Evolutionary conservation across 2,888 invertebrate genomes (phyloP).

Genomic region (Yponomeuta plumbellus): DNA sequence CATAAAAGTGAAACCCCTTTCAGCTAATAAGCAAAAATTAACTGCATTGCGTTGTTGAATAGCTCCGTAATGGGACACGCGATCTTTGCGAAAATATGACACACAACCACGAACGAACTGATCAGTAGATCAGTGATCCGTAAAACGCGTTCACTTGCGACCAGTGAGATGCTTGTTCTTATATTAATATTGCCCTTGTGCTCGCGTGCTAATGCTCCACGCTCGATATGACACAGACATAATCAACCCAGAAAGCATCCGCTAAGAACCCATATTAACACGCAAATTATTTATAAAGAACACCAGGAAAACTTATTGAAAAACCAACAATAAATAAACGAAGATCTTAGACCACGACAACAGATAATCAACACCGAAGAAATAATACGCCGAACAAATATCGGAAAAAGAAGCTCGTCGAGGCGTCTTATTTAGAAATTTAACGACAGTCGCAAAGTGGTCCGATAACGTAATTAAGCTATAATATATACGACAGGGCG

Average conservation of each 20-base stretch:
- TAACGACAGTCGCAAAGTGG: slow-evolving; percentile 26
- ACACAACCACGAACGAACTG: background rate
- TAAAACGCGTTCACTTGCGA: slow-evolving; percentile 2
- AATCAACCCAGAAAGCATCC: slow-evolving; percentile 11
- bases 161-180: slow-evolving; percentile 1
- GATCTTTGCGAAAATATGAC: background rate
- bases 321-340: background rate
- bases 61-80: background rate
- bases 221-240: slow-evolving; percentile 16
- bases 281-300: background rate
- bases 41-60: background rate
- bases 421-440: slow-evolving; percentile 15
- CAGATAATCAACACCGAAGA: slow-evolving; percentile 3
- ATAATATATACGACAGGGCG: slow-evolving; percentile 36
- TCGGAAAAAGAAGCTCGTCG: slow-evolving; percentile 2
- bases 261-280: background rate
- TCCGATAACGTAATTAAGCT: slow-evolving; percentile 45
- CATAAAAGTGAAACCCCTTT: slow-evolving; percentile 1
- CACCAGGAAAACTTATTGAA: background rate
- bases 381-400: slow-evolving; percentile 2
- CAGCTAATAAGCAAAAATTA: background rate
- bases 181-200: slow-evolving; percentile 11
- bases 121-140: background rate
- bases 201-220: slow-evolving; percentile 17
- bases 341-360: background rate